Percentiles rank a stretch among this genome's conserved stretches.
Evolutionary conservation across 2,797 vertebrate species (phyloP).

Genomic region (Bradypodion ventrale): DNA sequence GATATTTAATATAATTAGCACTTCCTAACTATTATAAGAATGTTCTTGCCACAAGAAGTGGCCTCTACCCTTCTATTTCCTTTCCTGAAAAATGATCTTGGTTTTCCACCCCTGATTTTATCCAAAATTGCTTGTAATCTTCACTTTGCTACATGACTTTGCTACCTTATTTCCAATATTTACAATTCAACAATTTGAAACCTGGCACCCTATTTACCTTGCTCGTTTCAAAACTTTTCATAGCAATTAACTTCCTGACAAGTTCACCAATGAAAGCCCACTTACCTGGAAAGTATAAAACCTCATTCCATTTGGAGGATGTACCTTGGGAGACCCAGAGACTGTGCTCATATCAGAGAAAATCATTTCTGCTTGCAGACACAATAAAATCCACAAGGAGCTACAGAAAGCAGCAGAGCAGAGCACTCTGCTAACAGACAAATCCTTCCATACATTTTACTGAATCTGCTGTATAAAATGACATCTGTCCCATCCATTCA

Average conservation of each 20-base stretch:
- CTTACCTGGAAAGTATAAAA: slow-evolving; percentile 99
- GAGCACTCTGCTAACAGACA: slow-evolving; percentile 72
- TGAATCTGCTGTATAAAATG: slow-evolving; percentile 67
- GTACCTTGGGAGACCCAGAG: slow-evolving; percentile 94
- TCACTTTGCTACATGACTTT: not conserved
- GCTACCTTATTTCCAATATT: not conserved
- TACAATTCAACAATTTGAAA: slow-evolving; percentile 39
- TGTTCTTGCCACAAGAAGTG: slow-evolving; percentile 30
- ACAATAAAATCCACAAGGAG: slow-evolving; percentile 83
- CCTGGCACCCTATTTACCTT: slow-evolving; percentile 47
- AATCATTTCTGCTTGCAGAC: slow-evolving; percentile 90
- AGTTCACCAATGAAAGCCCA: slow-evolving; percentile 65
- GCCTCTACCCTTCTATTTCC: not conserved
- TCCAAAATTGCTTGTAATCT: slow-evolving; percentile 40
- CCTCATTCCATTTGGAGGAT: slow-evolving; percentile 96
- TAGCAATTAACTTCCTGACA: slow-evolving; percentile 44
- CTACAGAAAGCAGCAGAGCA: slow-evolving; percentile 69
- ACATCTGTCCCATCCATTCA: slow-evolving; percentile 74
- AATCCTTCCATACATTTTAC: slow-evolving; percentile 77
- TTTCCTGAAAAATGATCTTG: slow-evolving; percentile 32
- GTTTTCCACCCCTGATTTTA: slow-evolving; percentile 31
- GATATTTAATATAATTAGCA: slow-evolving; percentile 25
- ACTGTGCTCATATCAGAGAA: slow-evolving; percentile 97
- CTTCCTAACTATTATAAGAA: slow-evolving; percentile 39
- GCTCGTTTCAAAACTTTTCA: slow-evolving; percentile 65